These are phyloP conservation scores for Dryobotodes eremita DNA, from an alignment of 2,888 invertebrate genomes.

Conservation along the genomic window DNA sequence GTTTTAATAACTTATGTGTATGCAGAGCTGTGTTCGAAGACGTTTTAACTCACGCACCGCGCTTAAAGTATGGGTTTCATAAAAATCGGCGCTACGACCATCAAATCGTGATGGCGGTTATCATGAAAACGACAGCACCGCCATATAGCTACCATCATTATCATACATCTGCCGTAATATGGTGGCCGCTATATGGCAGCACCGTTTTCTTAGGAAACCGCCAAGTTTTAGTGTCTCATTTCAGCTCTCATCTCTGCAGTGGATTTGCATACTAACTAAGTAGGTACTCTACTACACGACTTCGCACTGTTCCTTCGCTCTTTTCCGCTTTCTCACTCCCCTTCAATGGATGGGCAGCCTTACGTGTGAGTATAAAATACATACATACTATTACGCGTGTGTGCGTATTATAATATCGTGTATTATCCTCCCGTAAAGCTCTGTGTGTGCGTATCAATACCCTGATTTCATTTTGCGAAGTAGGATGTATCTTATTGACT, in stretches of 20 bases:
- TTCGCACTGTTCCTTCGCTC: neutral
- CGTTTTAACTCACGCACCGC: neutral
- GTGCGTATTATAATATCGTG: slow-evolving; percentile 3
- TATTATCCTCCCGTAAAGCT: slow-evolving; percentile 1
- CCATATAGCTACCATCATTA: too few relatives aligned
- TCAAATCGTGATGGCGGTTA: too few relatives aligned
- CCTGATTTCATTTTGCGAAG: slow-evolving; percentile 34
- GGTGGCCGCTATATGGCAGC: neutral
- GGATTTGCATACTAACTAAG: neutral
- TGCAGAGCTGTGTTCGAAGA: neutral
- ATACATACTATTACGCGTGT: neutral
- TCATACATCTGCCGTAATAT: neutral
- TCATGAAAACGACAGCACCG: neutral
- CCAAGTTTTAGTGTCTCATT: neutral
- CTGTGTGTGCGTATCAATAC: slow-evolving; percentile 34
- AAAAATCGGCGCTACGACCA: neutral
- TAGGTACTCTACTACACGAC: neutral
- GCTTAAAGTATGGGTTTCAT: neutral
- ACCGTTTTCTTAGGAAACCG: neutral
- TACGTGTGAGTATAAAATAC: slow-evolving; percentile 18
- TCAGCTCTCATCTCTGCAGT: neutral
- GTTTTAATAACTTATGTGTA: neutral
- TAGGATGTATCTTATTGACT: slow-evolving; percentile 44
- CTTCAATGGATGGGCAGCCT: neutral
- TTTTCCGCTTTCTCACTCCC: neutral